phyloP scores from a whole-genome alignment of 2,113 vertebrate species.

The Seriola dumerili region DNA sequence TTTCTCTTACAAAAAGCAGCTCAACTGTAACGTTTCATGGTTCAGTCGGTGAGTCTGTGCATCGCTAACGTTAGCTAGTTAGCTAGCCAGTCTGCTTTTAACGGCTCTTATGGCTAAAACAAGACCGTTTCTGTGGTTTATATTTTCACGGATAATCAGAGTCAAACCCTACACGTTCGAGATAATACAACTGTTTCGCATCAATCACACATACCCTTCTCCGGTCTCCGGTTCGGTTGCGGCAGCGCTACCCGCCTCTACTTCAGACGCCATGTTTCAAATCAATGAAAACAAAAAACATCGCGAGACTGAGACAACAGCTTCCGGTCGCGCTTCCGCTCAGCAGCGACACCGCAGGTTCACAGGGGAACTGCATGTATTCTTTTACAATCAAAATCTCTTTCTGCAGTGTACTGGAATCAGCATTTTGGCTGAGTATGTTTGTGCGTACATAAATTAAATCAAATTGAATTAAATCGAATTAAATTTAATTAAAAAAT shows the following conservation, averaged over 20 bases:
- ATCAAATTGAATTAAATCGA: no score
- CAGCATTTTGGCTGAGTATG: no score
- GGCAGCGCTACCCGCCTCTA: conserved; percentile 69
- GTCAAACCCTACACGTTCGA: accelerated
- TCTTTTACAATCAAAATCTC: no score
- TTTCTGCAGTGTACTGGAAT: no score
- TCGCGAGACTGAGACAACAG: conserved; percentile 69
- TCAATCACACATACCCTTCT: conserved; percentile 69
- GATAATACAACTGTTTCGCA: accelerated
- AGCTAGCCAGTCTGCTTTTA: conserved; percentile 14
- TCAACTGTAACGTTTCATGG: neutral
- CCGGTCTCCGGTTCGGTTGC: conserved; percentile 66
- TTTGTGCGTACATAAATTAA: no score
- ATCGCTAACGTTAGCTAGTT: conserved; percentile 33
- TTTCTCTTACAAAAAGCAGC: neutral
- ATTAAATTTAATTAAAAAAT: no score
- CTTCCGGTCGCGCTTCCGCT: neutral
- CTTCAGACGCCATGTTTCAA: conserved; percentile 85
- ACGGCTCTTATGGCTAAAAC: neutral
- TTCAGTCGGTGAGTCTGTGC: neutral
- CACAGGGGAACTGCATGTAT: neutral
- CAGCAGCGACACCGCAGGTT: conserved; percentile 46
- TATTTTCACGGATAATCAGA: accelerated
- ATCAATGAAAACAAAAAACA: conserved; percentile 58
- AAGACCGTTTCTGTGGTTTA: accelerated